These are phyloP conservation scores for Trichopoda pennipes DNA, from an alignment of 2,888 invertebrate species.

Conservation along the genomic window DNA sequence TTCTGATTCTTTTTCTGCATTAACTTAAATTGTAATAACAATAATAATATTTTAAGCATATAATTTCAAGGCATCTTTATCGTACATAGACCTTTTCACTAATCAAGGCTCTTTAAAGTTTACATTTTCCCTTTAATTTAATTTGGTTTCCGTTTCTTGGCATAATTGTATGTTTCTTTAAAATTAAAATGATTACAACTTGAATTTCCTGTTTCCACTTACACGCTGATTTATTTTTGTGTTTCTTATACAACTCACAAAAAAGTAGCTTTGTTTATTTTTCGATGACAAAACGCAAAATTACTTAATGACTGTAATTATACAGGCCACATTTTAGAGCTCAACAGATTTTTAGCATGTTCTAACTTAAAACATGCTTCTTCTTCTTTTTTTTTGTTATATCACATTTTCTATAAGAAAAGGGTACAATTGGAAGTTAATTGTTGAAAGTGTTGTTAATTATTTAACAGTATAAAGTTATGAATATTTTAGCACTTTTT, in stretches of 20 bases:
- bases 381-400: not conserved
- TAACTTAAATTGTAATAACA: too few species aligned
- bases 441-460: slow-evolving; percentile 48
- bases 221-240: not conserved
- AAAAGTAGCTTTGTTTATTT: not conserved
- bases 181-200: slow-evolving; percentile 65
- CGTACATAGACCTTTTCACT: slow-evolving; percentile 1
- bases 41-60: not conserved
- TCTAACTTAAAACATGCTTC: not conserved
- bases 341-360: not conserved
- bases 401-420: not conserved
- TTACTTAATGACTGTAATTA: slow-evolving; percentile 79
- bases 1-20: too few species aligned
- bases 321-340: slow-evolving; percentile 40
- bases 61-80: slow-evolving; percentile 5
- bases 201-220: slow-evolving; percentile 33
- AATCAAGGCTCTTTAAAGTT: not conserved
- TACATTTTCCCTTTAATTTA: slow-evolving; percentile 1
- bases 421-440: slow-evolving; percentile 63
- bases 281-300: slow-evolving; percentile 69
- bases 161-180: slow-evolving; percentile 7
- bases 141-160: slow-evolving; percentile 29
- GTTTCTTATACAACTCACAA: not conserved
- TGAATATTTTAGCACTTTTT: slow-evolving; percentile 6
- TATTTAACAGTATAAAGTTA: slow-evolving; percentile 51